Conservation (phyloP, 2,113 vertebrate genomes). For the Azemiops feae region DNA sequence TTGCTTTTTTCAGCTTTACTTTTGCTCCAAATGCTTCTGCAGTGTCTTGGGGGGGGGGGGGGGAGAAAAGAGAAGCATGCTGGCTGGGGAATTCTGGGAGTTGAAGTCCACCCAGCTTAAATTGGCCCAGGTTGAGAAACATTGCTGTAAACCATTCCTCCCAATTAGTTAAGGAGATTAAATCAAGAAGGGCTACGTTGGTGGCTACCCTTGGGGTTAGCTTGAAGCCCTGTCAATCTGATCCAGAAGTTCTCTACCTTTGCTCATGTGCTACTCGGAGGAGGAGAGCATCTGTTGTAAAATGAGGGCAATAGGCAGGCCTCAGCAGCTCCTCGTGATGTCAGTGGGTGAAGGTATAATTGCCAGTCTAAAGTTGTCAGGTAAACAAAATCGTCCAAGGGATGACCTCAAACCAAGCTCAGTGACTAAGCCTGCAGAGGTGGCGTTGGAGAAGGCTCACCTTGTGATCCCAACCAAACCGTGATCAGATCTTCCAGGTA, state of each 20-base stretch:
- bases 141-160: background rate
- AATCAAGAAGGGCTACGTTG: background rate
- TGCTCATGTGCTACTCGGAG: background rate
- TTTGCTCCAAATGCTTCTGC: background rate
- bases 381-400: background rate
- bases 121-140: background rate
- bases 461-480: background rate
- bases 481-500: background rate
- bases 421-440: background rate
- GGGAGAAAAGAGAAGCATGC: background rate
- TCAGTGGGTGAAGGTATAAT: background rate
- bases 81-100: background rate
- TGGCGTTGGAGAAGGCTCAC: too few relatives aligned
- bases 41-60: background rate
- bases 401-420: background rate
- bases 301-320: background rate
- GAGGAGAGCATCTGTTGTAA: background rate
- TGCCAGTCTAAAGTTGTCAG: background rate
- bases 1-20: background rate
- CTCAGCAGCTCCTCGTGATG: background rate
- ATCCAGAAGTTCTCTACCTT: background rate
- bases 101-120: background rate
- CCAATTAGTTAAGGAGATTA: background rate
- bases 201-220: background rate
- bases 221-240: background rate